phyloP scores from a whole-genome alignment of 2,113 vertebrate species.

The Ammodytes dubius region DNA sequence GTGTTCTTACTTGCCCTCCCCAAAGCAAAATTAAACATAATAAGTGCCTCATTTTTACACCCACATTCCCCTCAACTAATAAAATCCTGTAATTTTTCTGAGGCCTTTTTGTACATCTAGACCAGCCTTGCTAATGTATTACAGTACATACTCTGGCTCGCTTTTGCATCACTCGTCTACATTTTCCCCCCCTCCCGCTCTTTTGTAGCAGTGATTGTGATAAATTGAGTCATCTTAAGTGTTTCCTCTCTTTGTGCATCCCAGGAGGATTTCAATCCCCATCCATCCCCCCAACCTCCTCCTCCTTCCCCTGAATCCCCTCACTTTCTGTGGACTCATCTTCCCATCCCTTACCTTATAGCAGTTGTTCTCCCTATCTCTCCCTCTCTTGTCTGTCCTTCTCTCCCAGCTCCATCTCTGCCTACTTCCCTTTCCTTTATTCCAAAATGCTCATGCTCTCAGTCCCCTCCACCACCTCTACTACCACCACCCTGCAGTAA shows the following conservation, averaged over 20 bases:
- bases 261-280: conserved; percentile 72
- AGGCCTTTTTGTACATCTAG: conserved; percentile 41
- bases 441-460: conserved; percentile 54
- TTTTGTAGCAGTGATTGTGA: conserved; percentile 79
- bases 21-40: conserved; percentile 29
- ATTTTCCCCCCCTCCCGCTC: conserved; percentile 43
- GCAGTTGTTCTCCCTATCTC: conserved; percentile 48
- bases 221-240: conserved; percentile 84
- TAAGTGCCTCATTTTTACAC: conserved; percentile 10
- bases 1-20: neutral
- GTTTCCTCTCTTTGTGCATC: conserved; percentile 79
- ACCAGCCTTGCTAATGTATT: conserved; percentile 65
- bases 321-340: conserved; percentile 57
- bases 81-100: conserved; percentile 18
- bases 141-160: conserved; percentile 51
- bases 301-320: conserved; percentile 36
- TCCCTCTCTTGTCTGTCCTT: conserved; percentile 8
- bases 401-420: conserved; percentile 25
- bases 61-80: neutral
- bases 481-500: conserved; percentile 56
- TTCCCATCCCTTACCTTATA: conserved; percentile 58
- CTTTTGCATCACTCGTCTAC: conserved; percentile 41
- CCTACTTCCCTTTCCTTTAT: conserved; percentile 44
- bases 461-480: conserved; percentile 29
- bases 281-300: conserved; percentile 39